Evolutionary conservation across 30 jellyfish, hydroid and myxozoan species (phyloP), one percentile per base, ranked within the genome.

Genomic region (Chironex yamaguchii): DNA sequence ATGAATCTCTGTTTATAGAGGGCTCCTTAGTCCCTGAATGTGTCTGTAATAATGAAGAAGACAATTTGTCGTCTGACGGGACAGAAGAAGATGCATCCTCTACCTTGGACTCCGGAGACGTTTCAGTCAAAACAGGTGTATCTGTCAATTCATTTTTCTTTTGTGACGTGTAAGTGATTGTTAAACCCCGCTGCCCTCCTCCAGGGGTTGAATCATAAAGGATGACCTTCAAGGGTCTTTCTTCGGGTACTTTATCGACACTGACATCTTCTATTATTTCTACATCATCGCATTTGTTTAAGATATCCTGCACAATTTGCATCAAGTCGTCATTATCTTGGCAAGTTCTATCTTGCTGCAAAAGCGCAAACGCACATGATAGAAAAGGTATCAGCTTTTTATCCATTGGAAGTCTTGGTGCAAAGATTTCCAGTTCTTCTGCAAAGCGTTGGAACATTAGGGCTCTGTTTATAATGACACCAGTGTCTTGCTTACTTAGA

Each of bases 321-420:
- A 28, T 49, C 30, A 29, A 71, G 4, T 48, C 54, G 1, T 51
- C 89, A 1, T 28, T 23, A 11, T 26, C 68, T 25, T 76, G 87
- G 42, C 32, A 71, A 21, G 86, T 76, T 28, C 72, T 78, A 25
- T 89, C 96, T 54, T 93, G 98, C 73, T 78, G 50, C 69, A 93
- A 52, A 9, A 93, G 86, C 33, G 96, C 89, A 31, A 93, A 83
- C 24, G 98, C 98, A 31, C 97, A 93, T 3, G 98, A 79, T 33
- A 87, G 81, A 49, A 87, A 93, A 0, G 98, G 98, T 31, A 93
- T 49, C 52, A 93, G 51, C 71, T 93, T 85, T 3, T 87, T 79
- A 53, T 82, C 74, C 32, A 81, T 65, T 3, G 52, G 35, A 4
- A 62, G 64, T 4, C 76, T 76, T 67, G 96, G 90, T 50, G 95